Evolutionary conservation across 2,797 vertebrate species (phyloP), one percentile per base, ranked within the genome.

Genomic region (Tragelaphus oryx): DNA sequence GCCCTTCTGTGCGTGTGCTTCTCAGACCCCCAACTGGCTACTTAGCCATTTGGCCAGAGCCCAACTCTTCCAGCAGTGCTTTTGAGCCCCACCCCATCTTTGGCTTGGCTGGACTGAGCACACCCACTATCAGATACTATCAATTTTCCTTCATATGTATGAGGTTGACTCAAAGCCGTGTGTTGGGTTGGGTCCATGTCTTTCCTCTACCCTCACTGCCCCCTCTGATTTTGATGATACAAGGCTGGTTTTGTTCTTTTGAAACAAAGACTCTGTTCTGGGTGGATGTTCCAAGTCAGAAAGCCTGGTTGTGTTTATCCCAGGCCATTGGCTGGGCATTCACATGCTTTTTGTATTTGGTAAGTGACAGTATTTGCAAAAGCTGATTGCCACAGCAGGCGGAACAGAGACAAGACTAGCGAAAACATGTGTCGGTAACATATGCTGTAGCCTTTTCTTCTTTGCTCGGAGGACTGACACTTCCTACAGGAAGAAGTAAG

Each of bases 351-450:
- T 95, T 97, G 97, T 97, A 92, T 98, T 97, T 96, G 97, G 95
- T 97, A 96, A 97, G 97, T 96, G 97, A 96, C 97, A 97, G 96
- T 97, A 96, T 97, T 97, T 97, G 97, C 97, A 94, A 98, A 97
- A 97, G 85, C 96, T 95, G 97, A 97, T 97, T 96, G 95, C 97
- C 97, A 95, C 97, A 97, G 97, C 97, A 96, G 96, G 97, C 95
- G 0, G 96, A 96, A 96, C 97, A 97, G 97, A 97, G 97, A 96
- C 97, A 92, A 96, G 97, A 93, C 96, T 94, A 97, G 97, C 50
- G 30, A 97, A 97, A 98, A 97, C 97, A 97, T 96, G 97, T 98
- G 97, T 98, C 6, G n/a, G 95, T 87, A 95, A 97, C 97, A 97
- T 97, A 97, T 97, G 96, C 93, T 96, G 52, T 83, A 91, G 96